These are phyloP conservation scores for Phodopus roborovskii DNA, from an alignment of 2,113 vertebrate genomes.

Conservation along the genomic window DNA sequence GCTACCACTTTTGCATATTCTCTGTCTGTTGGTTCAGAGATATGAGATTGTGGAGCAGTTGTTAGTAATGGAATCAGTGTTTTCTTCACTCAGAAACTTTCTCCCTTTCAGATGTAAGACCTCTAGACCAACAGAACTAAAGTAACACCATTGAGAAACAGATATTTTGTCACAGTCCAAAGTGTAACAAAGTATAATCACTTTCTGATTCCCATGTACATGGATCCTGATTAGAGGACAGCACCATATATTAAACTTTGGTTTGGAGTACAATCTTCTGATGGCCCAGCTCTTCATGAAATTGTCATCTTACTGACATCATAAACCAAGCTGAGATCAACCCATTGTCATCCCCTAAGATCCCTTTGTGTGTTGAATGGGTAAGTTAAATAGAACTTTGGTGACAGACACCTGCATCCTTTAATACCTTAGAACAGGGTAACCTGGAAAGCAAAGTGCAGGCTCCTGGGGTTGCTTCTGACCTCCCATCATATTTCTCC, in stretches of 20 bases:
- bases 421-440: not conserved
- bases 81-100: not conserved
- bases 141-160: not conserved
- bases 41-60: not conserved
- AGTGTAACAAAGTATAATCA: not conserved
- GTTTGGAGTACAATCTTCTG: not conserved
- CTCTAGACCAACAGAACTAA: not conserved
- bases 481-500: not conserved
- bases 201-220: not conserved
- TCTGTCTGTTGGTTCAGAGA: constrained; percentile 37
- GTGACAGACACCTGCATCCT: not conserved
- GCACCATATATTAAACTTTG: not conserved
- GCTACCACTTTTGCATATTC: not conserved
- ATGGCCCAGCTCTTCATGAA: not conserved
- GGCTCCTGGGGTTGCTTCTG: not conserved
- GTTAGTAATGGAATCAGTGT: not conserved
- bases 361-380: not conserved
- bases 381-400: constrained; percentile 7
- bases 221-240: not conserved
- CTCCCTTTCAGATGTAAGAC: not conserved
- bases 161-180: not conserved
- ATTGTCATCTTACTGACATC: not conserved
- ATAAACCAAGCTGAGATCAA: constrained; percentile 33
- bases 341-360: not conserved
- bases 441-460: not conserved